These are phyloP conservation scores for Paramisgurnus dabryanus DNA, from an alignment of 2,113 vertebrate species.

Conservation along the genomic window DNA sequence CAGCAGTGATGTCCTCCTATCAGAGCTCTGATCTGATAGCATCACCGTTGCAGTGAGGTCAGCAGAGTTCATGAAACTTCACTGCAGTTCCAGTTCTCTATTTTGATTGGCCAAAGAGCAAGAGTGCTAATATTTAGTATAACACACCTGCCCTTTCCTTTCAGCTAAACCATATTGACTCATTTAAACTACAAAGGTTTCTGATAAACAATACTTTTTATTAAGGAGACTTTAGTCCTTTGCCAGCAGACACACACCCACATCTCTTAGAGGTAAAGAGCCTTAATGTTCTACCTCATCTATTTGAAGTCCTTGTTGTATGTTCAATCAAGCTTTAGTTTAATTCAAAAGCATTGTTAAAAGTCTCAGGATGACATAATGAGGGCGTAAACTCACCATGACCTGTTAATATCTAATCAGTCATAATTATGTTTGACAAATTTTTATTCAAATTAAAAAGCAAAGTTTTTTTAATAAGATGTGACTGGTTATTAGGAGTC, in stretches of 20 bases:
- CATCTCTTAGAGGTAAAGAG: neutral
- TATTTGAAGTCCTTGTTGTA: constrained; percentile 4
- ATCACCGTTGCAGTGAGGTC: neutral
- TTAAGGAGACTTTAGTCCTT: constrained; percentile 11
- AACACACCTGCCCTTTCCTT: neutral
- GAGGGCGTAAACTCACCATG: neutral
- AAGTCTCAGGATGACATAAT: neutral
- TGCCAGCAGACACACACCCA: constrained; percentile 27
- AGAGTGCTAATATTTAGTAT: neutral
- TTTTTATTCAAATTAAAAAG: no score
- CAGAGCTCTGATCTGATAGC: constrained; percentile 24
- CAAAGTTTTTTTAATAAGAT: no score
- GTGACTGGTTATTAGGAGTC: no score
- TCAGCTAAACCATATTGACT: no score
- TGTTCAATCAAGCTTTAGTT: neutral
- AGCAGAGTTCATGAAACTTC: constrained; percentile 12
- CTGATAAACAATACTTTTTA: constrained; percentile 7
- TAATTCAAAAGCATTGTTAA: neutral
- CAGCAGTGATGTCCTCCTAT: neutral
- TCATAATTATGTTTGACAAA: neutral
- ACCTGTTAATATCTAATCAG: constrained; percentile 22
- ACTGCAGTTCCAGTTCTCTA: neutral
- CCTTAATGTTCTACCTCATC: neutral
- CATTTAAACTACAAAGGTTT: constrained; percentile 9
- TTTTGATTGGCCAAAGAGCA: no score